A percentile compares a stretch with the other conserved stretches of the same genome.
phyloP scores from a whole-genome alignment of 1,140 invertebrate species.

The Phocides pigmalion region DNA sequence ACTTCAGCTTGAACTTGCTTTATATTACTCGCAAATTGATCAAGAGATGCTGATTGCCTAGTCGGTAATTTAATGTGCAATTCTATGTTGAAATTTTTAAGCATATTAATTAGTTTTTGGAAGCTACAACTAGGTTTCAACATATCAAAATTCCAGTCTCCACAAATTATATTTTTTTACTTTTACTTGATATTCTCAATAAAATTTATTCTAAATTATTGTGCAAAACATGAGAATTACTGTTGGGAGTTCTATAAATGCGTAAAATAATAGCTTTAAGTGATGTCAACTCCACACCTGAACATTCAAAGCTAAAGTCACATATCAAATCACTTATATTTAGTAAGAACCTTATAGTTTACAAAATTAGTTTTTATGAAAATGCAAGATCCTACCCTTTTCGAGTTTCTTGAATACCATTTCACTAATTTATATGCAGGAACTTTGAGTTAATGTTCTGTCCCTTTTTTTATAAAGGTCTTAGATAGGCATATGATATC shows the following conservation, averaged over 20 bases:
- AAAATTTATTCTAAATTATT: conserved; percentile 18
- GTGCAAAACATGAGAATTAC: conserved; percentile 12
- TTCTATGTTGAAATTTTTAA: not conserved
- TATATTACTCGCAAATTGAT: conserved; percentile 4
- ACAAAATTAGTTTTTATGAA: conserved; percentile 14
- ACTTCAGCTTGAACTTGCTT: not conserved
- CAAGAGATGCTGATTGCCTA: conserved; percentile 1
- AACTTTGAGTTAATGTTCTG: conserved; percentile 21
- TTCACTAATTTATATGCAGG: conserved; percentile 23
- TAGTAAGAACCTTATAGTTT: conserved; percentile 10
- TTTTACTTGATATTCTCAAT: conserved; percentile 2
- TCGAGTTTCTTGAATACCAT: conserved; percentile 17
- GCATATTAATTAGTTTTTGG: not conserved
- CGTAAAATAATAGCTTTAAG: conserved; percentile 18
- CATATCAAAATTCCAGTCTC: conserved; percentile 2
- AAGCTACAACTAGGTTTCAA: not conserved
- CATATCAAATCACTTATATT: conserved; percentile 17
- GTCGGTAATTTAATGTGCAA: conserved; percentile 2
- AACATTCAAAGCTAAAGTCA: conserved; percentile 31
- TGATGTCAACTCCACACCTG: conserved; percentile 12
- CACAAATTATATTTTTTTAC: conserved; percentile 2
- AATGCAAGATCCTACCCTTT: conserved; percentile 30
- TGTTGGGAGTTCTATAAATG: conserved; percentile 22
- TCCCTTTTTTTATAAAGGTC: conserved; percentile 32
- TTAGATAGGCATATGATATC: conserved; percentile 32